Evolutionary conservation across 2,113 vertebrate species (phyloP).

Genomic region (Smithornis capensis): DNA sequence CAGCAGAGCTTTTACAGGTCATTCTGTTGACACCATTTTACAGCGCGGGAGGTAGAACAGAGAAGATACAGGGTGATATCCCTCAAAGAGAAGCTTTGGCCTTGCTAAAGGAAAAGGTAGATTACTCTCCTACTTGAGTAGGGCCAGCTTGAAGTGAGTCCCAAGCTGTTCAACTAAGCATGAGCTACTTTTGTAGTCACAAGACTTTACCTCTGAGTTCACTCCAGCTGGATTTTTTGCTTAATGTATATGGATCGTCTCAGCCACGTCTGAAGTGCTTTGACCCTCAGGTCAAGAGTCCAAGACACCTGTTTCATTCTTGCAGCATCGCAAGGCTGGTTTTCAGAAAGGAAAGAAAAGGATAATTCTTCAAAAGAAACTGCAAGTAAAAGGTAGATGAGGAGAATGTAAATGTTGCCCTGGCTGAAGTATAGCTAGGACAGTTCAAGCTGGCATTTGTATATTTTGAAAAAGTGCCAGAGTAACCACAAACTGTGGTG

Average conservation of each 20-base stretch:
- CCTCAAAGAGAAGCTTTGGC: neutral
- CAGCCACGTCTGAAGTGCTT: neutral
- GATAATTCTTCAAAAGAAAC: neutral
- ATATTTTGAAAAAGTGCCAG: neutral
- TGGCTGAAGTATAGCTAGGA: neutral
- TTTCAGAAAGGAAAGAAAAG: neutral
- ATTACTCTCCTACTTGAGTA: neutral
- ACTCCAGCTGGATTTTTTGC: neutral
- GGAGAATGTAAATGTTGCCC: neutral
- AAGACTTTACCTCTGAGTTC: neutral
- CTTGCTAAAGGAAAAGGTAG: neutral
- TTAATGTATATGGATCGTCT: neutral
- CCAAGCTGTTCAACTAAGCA: neutral
- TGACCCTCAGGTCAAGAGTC: neutral
- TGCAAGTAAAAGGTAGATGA: neutral
- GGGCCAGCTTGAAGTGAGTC: neutral
- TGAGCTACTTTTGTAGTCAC: neutral
- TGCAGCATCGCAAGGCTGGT: neutral
- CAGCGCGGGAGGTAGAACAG: neutral
- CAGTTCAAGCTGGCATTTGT: neutral
- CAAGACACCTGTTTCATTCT: neutral
- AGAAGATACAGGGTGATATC: neutral
- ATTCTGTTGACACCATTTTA: neutral
- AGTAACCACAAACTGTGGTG: fast-evolving
- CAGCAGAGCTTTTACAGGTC: neutral